Evolutionary conservation across 2,113 vertebrate genomes (phyloP).

Genomic region (Brachyhypopomus gauderio): DNA sequence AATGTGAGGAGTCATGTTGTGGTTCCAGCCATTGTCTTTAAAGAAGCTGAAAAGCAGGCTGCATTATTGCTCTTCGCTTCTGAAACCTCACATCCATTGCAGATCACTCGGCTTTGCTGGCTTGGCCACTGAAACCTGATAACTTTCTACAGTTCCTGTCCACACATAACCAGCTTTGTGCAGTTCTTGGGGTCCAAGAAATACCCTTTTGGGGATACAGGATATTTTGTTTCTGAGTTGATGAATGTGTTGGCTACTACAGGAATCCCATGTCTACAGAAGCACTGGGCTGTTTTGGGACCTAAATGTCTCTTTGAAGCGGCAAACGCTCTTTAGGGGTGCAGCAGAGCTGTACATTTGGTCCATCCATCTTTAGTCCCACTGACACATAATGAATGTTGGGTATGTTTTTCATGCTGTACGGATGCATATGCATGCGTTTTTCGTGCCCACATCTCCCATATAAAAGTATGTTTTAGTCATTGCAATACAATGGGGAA

Average conservation of each 20-base stretch:
- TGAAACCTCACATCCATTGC: constrained; percentile 1
- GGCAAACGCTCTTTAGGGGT: constrained; percentile 24
- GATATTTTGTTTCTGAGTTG: constrained; percentile 32
- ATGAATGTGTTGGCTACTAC: constrained; percentile 48
- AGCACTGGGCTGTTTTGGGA: constrained; percentile 19
- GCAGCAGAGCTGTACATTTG: constrained; percentile 5
- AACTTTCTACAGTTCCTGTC: constrained; percentile 6
- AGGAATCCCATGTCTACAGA: constrained; percentile 43
- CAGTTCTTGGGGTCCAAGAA: constrained; percentile 26
- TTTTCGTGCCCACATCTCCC: background rate
- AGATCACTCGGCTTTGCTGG: background rate
- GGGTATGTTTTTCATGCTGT: background rate
- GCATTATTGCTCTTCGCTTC: background rate
- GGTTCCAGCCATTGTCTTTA: no score
- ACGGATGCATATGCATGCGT: background rate
- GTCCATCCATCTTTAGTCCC: constrained; percentile 20
- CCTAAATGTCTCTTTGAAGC: constrained; percentile 46
- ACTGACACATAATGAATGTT: background rate
- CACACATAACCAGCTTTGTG: constrained; percentile 42
- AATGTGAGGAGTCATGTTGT: no score
- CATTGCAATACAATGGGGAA: background rate
- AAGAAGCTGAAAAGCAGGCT: no score
- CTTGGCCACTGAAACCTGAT: constrained; percentile 38
- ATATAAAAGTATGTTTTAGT: background rate
- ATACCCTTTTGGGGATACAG: constrained; percentile 24